A percentile compares a stretch with the other conserved stretches of the same genome.
phyloP scores from a whole-genome alignment of 2,797 vertebrate species.

The Diglossa cyanea region DNA sequence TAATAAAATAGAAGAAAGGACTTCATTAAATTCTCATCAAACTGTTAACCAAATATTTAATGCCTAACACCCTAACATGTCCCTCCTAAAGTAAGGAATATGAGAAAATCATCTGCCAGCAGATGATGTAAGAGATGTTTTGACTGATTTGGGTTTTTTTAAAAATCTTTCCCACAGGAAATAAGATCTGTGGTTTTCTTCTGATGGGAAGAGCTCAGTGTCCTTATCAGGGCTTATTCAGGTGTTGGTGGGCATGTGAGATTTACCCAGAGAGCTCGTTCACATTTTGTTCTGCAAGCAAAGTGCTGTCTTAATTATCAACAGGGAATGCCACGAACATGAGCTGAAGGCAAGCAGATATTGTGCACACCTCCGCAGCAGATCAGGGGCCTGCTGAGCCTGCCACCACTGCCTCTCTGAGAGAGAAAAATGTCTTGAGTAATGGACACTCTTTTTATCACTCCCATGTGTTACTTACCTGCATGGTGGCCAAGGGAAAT shows the following conservation, averaged over 20 bases:
- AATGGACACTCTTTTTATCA: background rate
- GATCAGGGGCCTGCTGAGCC: background rate
- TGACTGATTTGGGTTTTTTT: accelerated
- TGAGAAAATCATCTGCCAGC: background rate
- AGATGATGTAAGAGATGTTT: background rate
- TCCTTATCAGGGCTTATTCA: background rate
- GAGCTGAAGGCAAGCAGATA: background rate
- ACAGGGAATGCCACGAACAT: background rate
- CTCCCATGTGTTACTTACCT: background rate
- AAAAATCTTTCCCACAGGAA: background rate
- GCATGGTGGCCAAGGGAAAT: background rate
- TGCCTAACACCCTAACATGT: background rate
- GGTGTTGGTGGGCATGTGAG: background rate
- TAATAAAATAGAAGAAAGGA: background rate
- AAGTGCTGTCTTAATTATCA: background rate
- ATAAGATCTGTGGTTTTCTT: background rate
- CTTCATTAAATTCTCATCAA: background rate
- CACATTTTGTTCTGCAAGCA: background rate
- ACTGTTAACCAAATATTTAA: background rate
- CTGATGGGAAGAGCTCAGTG: background rate
- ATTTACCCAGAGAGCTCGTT: background rate
- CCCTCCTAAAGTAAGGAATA: background rate
- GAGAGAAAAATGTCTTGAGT: background rate
- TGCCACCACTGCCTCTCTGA: background rate
- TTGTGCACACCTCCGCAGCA: background rate